A percentile compares a stretch with the other conserved stretches of the same genome.
Conservation (phyloP, 2,113 vertebrate genomes). For the Pterocles burchelli region DNA sequence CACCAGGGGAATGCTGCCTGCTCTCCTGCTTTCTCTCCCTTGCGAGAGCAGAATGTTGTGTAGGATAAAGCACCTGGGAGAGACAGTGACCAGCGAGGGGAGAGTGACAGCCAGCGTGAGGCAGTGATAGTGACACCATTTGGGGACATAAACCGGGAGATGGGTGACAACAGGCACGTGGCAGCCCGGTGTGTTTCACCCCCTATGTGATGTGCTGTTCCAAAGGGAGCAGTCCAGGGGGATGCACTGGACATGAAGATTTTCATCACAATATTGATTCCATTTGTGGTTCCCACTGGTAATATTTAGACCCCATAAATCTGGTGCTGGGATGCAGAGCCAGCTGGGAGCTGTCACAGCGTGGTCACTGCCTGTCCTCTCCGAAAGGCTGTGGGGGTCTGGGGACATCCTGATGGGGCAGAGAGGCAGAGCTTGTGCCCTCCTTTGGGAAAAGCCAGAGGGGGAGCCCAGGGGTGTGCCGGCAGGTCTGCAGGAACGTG, state of each 20-base stretch:
- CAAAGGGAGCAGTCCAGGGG: not conserved
- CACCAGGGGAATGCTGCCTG: not conserved
- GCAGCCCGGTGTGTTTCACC: fast-evolving
- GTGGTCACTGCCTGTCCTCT: not conserved
- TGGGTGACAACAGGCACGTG: not conserved
- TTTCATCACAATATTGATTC: not conserved
- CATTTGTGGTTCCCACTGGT: not conserved
- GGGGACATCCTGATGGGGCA: not conserved
- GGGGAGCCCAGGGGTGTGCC: not conserved
- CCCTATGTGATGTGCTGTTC: not conserved
- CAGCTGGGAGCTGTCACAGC: not conserved
- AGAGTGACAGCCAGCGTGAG: not conserved
- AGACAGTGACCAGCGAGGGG: not conserved
- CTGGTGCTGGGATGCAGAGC: not conserved
- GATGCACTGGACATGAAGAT: fast-evolving
- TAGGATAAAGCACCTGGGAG: not conserved
- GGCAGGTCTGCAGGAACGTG: not conserved
- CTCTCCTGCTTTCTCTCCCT: not conserved
- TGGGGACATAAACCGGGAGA: not conserved
- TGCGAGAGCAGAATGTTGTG: not conserved
- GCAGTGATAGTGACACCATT: fast-evolving
- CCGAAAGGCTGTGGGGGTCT: not conserved
- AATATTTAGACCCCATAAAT: not conserved
- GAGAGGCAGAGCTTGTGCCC: not conserved
- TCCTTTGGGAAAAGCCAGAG: not conserved